Evolutionary conservation across 2,888 invertebrate genomes (phyloP), one percentile per base, ranked within the genome.

Genomic region (Lasioglossum lativentre): DNA sequence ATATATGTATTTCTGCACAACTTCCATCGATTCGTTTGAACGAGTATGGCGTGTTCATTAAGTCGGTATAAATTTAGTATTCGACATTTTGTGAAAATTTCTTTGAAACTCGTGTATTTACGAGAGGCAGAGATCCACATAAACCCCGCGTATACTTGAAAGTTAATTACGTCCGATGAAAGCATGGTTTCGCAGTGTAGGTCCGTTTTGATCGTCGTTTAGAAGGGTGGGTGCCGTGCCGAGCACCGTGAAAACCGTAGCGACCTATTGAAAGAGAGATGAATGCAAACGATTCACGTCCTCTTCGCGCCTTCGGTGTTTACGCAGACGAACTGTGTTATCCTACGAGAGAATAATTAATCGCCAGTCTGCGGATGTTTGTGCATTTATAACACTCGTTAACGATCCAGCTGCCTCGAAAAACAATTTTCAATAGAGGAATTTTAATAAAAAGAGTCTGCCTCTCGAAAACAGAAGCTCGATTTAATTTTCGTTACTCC

Each of bases 311-410:
- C 16, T 68, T 66, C 56, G 14, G 5, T 80, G 56, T 59, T 68
- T 56, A 56, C 47, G 59, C 71, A 75, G 70, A 75, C 81, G 71
- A 63, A 38, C 68, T 74, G n/a, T 73, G 70, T 59, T 75, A 59
- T 40, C 70, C 56, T 75, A 42, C 75, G 40, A 59, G 8, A 14
- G 63, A 80, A 83, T 83, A 83, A 83, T 81, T 83, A 81, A 83
- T 81, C 70, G 27, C 4, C 45, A 10, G 19, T 19, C 42, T 42
- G 66, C 70, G 63, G 19, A 63, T 63, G 63, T 63, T 63, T 63
- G 30, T 8, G 63, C 63, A 63, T 63, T 63, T 63, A 63, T 63
- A 63, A 19, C 63, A 3, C 63, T 30, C 63, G 63, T 30, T 63
- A 30, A 63, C 30, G 63, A 16, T 63, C 27, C 63, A n/a, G 30